phyloP scores from a whole-genome alignment of 2,797 vertebrate species.

The Cossypha caffra region DNA sequence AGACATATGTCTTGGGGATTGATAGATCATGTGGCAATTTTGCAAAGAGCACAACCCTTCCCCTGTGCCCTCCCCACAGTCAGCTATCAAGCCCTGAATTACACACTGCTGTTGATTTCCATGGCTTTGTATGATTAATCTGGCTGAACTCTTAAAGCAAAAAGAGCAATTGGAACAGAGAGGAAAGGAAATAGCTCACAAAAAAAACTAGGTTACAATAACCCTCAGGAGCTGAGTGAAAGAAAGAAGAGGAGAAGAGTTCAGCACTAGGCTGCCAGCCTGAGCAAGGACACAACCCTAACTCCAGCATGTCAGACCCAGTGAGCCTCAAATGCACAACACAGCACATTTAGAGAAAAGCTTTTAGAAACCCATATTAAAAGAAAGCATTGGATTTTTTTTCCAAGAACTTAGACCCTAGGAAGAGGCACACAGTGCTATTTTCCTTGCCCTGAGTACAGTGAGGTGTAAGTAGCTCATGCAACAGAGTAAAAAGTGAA shows the following conservation, averaged over 20 bases:
- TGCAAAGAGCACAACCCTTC: background rate
- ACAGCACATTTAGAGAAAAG: background rate
- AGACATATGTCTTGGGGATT: background rate
- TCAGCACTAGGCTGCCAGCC: constrained; percentile 12
- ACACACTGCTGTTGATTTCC: background rate
- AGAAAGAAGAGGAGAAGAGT: constrained; percentile 38
- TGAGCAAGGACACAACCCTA: background rate
- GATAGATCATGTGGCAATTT: background rate
- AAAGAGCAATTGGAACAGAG: constrained; percentile 1
- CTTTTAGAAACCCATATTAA: background rate
- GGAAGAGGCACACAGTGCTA: background rate
- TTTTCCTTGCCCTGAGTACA: background rate
- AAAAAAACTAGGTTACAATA: constrained; percentile 63
- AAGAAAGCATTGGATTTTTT: background rate
- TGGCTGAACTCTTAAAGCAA: background rate
- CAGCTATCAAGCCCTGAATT: background rate
- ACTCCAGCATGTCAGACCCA: background rate
- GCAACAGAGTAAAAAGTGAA: background rate
- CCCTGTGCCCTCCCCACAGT: background rate
- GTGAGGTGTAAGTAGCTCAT: background rate
- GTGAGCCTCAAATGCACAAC: background rate
- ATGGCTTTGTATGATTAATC: background rate
- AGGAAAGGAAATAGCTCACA: background rate
- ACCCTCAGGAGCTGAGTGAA: constrained; percentile 37
- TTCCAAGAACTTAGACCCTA: background rate